These are phyloP conservation scores for Caenorhabditis drosophilae DNA, from an alignment of 2,888 invertebrate genomes.

Conservation along the genomic window DNA sequence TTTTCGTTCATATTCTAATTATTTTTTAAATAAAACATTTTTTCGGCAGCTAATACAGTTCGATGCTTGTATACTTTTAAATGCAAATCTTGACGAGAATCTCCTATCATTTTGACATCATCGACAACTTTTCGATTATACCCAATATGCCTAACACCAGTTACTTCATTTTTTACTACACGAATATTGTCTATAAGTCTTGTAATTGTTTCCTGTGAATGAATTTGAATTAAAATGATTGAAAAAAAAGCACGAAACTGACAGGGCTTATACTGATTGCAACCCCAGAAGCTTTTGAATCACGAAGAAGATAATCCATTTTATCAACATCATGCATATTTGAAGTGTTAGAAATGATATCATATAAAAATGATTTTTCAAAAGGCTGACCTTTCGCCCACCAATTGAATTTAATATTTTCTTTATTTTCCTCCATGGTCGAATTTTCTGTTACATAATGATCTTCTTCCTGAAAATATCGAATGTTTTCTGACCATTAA, in stretches of 20 bases:
- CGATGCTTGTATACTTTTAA: constrained; percentile 62
- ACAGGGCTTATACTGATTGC: constrained; percentile 27
- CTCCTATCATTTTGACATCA: constrained; percentile 37
- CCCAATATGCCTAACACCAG: constrained; percentile 27
- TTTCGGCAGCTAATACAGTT: constrained; percentile 49
- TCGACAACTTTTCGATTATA: constrained; percentile 13
- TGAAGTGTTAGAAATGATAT: constrained; percentile 70
- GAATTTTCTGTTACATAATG: neutral
- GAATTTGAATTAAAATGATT: no score
- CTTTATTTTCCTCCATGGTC: neutral
- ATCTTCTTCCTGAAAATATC: no score
- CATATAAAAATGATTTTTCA: constrained; percentile 73
- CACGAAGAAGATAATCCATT: constrained; percentile 77
- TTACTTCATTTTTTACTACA: constrained; percentile 30
- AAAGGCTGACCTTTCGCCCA: constrained; percentile 37
- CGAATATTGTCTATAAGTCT: constrained; percentile 34
- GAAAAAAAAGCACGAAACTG: no score
- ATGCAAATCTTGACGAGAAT: constrained; percentile 53
- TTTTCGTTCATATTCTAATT: no score
- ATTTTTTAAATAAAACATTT: constrained; percentile 26
- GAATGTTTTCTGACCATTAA: no score
- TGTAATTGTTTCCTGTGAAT: constrained; percentile 11
- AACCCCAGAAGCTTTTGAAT: constrained; percentile 37
- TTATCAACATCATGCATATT: constrained; percentile 57
- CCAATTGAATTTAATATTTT: constrained; percentile 33